phyloP scores from a whole-genome alignment of 1,140 invertebrate genomes.

The Drosophila seguyi region DNA sequence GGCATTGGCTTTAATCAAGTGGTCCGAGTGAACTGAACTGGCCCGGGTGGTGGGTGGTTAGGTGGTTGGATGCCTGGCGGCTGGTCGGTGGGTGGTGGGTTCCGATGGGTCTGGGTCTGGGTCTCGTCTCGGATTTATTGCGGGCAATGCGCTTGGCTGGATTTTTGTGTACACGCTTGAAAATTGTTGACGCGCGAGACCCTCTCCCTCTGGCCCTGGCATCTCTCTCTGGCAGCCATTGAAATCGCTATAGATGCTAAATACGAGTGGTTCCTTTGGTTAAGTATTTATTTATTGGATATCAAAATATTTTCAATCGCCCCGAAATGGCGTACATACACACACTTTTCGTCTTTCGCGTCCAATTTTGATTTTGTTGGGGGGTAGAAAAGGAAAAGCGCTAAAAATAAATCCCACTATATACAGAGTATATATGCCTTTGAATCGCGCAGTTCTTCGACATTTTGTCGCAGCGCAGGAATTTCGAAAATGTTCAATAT shows the following conservation, averaged over 20 bases:
- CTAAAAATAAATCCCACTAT: slow-evolving; percentile 57
- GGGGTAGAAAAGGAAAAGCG: slow-evolving; percentile 2
- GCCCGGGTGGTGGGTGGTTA: slow-evolving; percentile 34
- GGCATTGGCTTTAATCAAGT: slow-evolving; percentile 82
- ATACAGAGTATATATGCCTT: slow-evolving; percentile 49
- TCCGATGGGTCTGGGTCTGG: slow-evolving; percentile 62
- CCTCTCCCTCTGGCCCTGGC: background rate
- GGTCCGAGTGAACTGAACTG: slow-evolving; percentile 54
- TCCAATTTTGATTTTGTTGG: slow-evolving; percentile 43
- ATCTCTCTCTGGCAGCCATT: slow-evolving; percentile 8
- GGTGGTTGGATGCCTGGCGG: slow-evolving; percentile 24
- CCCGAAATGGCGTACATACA: slow-evolving; percentile 25
- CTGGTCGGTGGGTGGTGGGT: slow-evolving; percentile 35
- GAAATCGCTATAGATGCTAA: slow-evolving; percentile 45
- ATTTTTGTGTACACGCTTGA: slow-evolving; percentile 80
- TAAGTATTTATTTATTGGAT: slow-evolving; percentile 78
- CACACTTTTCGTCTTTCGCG: slow-evolving; percentile 30
- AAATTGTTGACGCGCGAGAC: slow-evolving; percentile 77
- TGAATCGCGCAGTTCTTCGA: slow-evolving; percentile 69
- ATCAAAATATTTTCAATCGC: slow-evolving; percentile 75
- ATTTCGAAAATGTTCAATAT: slow-evolving; percentile 69
- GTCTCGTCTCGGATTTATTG: slow-evolving; percentile 58
- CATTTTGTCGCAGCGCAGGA: slow-evolving; percentile 68
- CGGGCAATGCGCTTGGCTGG: slow-evolving; percentile 61
- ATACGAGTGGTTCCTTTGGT: slow-evolving; percentile 27